Conservation (phyloP, 2,888 invertebrate genomes). For the Hipparchia semele region DNA sequence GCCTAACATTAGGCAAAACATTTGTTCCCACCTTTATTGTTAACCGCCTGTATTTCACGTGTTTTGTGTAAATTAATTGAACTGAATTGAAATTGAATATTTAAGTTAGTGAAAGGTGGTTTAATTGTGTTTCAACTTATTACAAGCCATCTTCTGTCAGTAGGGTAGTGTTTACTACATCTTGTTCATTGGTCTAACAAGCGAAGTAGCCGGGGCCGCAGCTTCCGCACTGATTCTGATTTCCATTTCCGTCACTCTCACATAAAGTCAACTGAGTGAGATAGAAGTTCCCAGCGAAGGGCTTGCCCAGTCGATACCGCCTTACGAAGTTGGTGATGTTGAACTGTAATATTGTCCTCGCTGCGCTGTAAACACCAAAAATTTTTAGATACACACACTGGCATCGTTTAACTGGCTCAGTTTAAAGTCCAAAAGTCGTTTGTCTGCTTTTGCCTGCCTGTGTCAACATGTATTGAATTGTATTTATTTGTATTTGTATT, state of each 20-base stretch:
- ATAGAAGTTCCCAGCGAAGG: not conserved
- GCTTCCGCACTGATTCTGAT: not conserved
- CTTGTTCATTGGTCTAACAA: not conserved
- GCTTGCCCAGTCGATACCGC: not conserved
- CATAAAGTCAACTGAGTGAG: not conserved
- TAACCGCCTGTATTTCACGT: too few relatives aligned
- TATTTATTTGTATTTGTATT: too few relatives aligned
- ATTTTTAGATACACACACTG: not conserved
- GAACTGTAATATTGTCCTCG: not conserved
- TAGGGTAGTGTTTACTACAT: not conserved
- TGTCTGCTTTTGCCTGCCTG: too few relatives aligned
- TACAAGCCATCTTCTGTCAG: too few relatives aligned
- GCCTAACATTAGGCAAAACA: too few relatives aligned
- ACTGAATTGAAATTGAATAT: not conserved
- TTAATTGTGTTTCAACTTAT: not conserved
- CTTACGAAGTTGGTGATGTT: not conserved
- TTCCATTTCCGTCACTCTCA: not conserved
- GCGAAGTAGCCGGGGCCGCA: not conserved
- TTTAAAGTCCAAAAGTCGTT: too few relatives aligned
- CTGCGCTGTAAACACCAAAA: not conserved
- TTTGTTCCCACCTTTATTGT: too few relatives aligned
- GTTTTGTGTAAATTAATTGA: too few relatives aligned
- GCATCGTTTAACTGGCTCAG: not conserved
- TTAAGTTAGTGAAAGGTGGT: not conserved
- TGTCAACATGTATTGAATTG: too few relatives aligned